phyloP scores from a whole-genome alignment of 2,888 invertebrate genomes.

The Macrophya alboannulata region DNA sequence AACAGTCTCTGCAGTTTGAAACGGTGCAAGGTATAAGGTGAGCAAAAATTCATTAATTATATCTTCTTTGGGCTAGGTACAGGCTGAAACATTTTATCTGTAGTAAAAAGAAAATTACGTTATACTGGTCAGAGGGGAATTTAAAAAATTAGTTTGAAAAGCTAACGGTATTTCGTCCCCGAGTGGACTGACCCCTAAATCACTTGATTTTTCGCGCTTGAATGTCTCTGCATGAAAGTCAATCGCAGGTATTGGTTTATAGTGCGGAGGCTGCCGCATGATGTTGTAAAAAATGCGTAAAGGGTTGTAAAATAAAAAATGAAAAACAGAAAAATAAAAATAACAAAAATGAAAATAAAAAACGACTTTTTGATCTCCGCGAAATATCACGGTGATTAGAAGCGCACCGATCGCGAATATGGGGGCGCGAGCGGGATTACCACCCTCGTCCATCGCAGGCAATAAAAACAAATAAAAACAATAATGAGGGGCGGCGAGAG shows the following conservation, averaged over 20 bases:
- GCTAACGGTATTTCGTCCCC: background rate
- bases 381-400: slow-evolving; percentile 52
- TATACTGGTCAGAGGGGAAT: background rate
- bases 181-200: slow-evolving; percentile 26
- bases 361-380: slow-evolving; percentile 2
- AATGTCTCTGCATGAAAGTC: slow-evolving; percentile 16
- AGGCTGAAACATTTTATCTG: background rate
- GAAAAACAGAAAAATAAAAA: background rate
- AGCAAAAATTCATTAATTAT: background rate
- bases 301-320: background rate
- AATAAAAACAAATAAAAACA: slow-evolving; percentile 55
- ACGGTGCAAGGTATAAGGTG: background rate
- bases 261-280: background rate
- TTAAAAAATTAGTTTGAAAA: background rate
- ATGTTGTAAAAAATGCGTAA: background rate
- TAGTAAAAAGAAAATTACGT: background rate
- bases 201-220: slow-evolving; percentile 25
- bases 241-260: background rate
- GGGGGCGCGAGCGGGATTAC: slow-evolving; percentile 33
- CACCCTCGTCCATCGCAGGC: slow-evolving; percentile 36
- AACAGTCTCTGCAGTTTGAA: background rate
- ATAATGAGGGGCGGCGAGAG: slow-evolving; percentile 37
- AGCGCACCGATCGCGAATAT: slow-evolving; percentile 30
- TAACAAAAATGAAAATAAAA: background rate
- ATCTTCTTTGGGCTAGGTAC: background rate